Evolutionary conservation across 2,888 invertebrate species (phyloP), one percentile per base, ranked within the genome.

Genomic region (Troilus luridus): DNA sequence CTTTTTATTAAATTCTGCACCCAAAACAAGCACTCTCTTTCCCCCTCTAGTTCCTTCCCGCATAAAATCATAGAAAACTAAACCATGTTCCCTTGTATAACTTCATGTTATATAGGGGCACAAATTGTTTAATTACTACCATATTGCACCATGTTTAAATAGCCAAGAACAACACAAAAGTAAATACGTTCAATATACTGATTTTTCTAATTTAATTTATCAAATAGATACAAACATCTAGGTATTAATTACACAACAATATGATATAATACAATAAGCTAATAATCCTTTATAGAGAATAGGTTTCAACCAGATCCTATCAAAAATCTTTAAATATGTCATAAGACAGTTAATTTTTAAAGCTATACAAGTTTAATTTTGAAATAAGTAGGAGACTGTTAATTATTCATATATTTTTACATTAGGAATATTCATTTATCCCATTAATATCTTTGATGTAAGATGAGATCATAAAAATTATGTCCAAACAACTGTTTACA

Each of bases 201-300:
- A 77, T 77, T 77, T 77, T 17, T 41, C 7, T 41, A 77, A 24
- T 67, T 14, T 67, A 77, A 77, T 41, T 77, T 41, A 77, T 41
- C 56, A 85, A 14, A 7, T 56, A 54, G 85, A 85, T 85, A 85
- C 56, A 85, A 85, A 85, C 85, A 85, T 85, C 6, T 85, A 56
- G 0, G 21, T 56, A 85, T 85, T 85, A 54, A 56, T 85, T 58
- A 56, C 12, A 85, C 54, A 77, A 77, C 10, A 81, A 85, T 21
- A 56, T 21, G 21, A 85, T 85, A 85, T 56, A 85, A 85, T 85
- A 85, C 85, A 85, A 85, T 58, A 56, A 56, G 85, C 85, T 56
- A 85, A 54, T 81, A 56, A 85, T 85, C 85, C 56, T n/a, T 54
- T 19, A n/a, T 10, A n/a, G 10, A 85, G n/a, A 56, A 56, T 85